phyloP scores from a whole-genome alignment of 1,140 invertebrate genomes.

The Tetragonula clypearis region DNA sequence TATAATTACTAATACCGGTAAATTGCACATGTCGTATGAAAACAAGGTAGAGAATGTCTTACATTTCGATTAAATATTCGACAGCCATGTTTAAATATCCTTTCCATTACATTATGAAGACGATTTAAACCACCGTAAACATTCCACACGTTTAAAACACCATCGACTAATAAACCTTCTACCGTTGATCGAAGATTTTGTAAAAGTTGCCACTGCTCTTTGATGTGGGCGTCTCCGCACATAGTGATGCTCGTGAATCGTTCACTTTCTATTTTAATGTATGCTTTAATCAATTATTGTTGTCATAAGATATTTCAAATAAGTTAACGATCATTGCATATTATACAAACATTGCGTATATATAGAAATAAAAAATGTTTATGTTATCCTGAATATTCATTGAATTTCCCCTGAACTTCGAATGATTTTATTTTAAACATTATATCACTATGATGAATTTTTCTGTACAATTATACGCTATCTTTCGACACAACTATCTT shows the following conservation, averaged over 20 bases:
- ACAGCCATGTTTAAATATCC: slow-evolving; percentile 85
- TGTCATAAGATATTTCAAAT: not conserved
- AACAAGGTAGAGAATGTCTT: slow-evolving; percentile 62
- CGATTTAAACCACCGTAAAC: slow-evolving; percentile 86
- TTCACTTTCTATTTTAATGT: slow-evolving; percentile 14
- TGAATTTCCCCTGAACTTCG: not conserved
- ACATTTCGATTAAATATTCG: slow-evolving; percentile 82
- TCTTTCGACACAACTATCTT: slow-evolving; percentile 13
- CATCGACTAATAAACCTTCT: slow-evolving; percentile 85
- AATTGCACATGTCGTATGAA: not conserved
- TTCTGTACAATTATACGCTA: slow-evolving; percentile 3
- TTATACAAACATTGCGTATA: not conserved
- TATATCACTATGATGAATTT: slow-evolving; percentile 20
- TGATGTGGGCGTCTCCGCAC: slow-evolving; percentile 63
- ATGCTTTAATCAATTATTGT: slow-evolving; percentile 1
- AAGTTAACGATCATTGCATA: not conserved
- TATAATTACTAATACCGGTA: not conserved
- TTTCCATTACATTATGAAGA: slow-evolving; percentile 83
- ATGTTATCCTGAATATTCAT: not conserved
- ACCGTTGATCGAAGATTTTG: slow-evolving; percentile 84
- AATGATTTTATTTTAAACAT: slow-evolving; percentile 7
- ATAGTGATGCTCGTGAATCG: slow-evolving; percentile 38
- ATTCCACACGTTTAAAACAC: slow-evolving; percentile 85
- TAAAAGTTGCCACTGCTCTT: slow-evolving; percentile 79
- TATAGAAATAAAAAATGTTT: not conserved